These are phyloP conservation scores for Philopotamus ludificatus DNA, from an alignment of 1,140 invertebrate genomes.

Conservation along the genomic window DNA sequence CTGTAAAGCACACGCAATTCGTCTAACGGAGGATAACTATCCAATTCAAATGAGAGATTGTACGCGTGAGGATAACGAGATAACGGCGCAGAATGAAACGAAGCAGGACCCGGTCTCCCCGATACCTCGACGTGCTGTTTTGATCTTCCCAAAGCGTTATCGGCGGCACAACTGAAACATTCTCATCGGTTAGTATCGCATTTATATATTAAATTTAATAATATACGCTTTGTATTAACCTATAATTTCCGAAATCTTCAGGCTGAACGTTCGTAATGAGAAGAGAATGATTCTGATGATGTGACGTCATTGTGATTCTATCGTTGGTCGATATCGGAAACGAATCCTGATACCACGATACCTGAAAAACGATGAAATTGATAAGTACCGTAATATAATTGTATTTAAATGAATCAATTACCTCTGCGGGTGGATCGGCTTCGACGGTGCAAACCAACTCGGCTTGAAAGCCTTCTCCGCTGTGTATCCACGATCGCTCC, in stretches of 20 bases:
- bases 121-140: constrained; percentile 67
- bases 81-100: constrained; percentile 62
- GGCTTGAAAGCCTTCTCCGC: constrained; percentile 70
- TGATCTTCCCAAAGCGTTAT: constrained; percentile 67
- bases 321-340: constrained; percentile 65
- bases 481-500: constrained; percentile 70
- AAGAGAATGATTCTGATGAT: constrained; percentile 63
- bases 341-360: constrained; percentile 67
- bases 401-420: no score
- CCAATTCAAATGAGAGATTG: constrained; percentile 62
- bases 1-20: constrained; percentile 64
- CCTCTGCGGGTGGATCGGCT: constrained; percentile 70
- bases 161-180: constrained; percentile 65
- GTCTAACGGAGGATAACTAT: constrained; percentile 64
- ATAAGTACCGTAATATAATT: neutral
- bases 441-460: constrained; percentile 72
- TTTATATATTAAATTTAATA: constrained; percentile 1
- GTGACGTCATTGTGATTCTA: constrained; percentile 60
- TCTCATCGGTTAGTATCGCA: no score
- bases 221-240: constrained; percentile 45
- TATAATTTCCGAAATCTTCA: constrained; percentile 69
- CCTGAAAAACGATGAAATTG: constrained; percentile 53
- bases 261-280: constrained; percentile 64
- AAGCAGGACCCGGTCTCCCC: constrained; percentile 65
- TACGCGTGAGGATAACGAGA: constrained; percentile 58